Conservation (phyloP, 1,140 invertebrate species). For the Eciton burchellii region DNA sequence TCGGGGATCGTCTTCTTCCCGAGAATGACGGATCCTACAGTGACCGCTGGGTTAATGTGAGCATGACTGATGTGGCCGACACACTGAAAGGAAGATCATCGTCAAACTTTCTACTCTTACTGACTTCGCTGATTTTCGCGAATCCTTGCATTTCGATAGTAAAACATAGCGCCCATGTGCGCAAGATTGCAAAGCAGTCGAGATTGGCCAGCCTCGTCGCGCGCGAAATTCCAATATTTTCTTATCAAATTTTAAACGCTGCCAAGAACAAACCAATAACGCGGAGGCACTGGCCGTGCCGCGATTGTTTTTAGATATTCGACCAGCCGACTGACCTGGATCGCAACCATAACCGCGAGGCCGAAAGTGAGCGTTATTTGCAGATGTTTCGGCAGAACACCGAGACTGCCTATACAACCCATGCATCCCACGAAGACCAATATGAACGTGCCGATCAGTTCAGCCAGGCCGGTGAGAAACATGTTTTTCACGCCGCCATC, state of each 20-base stretch:
- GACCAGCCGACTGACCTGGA: conserved; percentile 85
- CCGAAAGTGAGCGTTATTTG: conserved; percentile 89
- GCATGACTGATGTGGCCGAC: conserved; percentile 90
- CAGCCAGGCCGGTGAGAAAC: conserved; percentile 83
- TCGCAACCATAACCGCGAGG: conserved; percentile 88
- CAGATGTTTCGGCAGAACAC: conserved; percentile 83
- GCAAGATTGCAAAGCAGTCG: neutral
- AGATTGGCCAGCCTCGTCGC: neutral
- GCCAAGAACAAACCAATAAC: neutral
- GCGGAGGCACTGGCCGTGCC: too few relatives aligned
- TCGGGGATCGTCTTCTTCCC: conserved; percentile 88
- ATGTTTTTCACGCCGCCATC: conserved; percentile 65
- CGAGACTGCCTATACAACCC: conserved; percentile 85
- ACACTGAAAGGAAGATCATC: conserved; percentile 83
- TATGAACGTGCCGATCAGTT: conserved; percentile 90
- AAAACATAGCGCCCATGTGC: too few relatives aligned
- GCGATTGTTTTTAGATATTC: neutral
- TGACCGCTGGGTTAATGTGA: conserved; percentile 92
- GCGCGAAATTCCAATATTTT: neutral
- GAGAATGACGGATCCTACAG: conserved; percentile 88
- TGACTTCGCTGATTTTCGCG: neutral
- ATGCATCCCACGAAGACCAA: conserved; percentile 92
- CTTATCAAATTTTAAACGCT: neutral
- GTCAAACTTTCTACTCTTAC: conserved; percentile 9
- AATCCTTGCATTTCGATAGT: neutral